phyloP scores from a whole-genome alignment of 1,140 invertebrate species.

The Arion vulgaris region DNA sequence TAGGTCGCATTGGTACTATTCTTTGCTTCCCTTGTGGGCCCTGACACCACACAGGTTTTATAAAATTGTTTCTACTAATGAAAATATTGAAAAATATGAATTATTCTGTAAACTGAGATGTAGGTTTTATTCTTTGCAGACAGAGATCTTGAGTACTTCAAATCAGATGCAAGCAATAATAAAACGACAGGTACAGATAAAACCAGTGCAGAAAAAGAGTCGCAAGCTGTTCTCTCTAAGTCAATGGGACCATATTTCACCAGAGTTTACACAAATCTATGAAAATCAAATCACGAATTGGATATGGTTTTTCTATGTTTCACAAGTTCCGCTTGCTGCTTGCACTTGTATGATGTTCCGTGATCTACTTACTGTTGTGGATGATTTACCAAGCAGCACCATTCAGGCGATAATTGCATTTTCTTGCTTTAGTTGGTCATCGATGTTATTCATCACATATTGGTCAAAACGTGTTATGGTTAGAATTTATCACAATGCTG shows the following conservation, averaged over 20 bases:
- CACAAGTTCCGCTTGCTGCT: neutral
- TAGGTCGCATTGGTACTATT: too few relatives aligned
- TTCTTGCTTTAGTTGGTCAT: neutral
- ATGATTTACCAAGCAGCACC: neutral
- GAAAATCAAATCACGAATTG: constrained; percentile 11
- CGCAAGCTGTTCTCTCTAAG: neutral
- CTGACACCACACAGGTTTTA: too few relatives aligned
- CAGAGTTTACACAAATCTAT: neutral
- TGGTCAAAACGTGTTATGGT: neutral
- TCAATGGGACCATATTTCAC: neutral
- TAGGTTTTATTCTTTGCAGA: neutral
- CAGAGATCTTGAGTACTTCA: neutral
- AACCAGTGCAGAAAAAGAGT: neutral
- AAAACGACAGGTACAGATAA: neutral
- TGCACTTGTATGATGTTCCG: too few relatives aligned
- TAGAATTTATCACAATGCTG: constrained; percentile 23
- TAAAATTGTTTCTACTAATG: too few relatives aligned
- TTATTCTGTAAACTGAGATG: neutral
- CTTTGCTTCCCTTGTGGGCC: too few relatives aligned
- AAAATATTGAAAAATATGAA: too few relatives aligned
- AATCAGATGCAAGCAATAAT: neutral
- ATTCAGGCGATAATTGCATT: neutral
- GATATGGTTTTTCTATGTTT: neutral
- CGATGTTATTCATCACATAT: neutral
- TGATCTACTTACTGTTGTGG: too few relatives aligned